Conservation (phyloP, 2,888 invertebrate genomes). For the Thysanoteuthis rhombus region DNA sequence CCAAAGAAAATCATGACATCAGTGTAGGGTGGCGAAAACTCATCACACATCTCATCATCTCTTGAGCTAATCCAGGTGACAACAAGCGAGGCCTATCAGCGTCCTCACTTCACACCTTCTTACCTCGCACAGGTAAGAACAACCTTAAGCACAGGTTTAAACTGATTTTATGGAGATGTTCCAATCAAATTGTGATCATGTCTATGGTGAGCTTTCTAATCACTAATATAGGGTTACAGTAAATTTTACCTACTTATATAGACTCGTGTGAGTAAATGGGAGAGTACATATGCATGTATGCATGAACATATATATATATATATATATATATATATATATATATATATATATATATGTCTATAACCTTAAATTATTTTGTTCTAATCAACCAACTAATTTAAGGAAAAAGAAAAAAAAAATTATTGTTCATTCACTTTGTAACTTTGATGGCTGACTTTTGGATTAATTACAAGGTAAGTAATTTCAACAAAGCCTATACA, state of each 20-base stretch:
- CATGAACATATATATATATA: neutral
- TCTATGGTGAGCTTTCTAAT: neutral
- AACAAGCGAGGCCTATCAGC: slow-evolving; percentile 12
- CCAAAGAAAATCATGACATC: neutral
- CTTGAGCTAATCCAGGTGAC: neutral
- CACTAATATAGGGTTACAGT: neutral
- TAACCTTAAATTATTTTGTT: neutral
- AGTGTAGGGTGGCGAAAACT: neutral
- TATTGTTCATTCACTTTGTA: neutral
- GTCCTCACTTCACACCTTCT: neutral
- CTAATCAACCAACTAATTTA: neutral
- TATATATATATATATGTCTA: neutral
- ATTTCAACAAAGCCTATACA: neutral
- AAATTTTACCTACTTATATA: neutral
- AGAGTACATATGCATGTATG: neutral
- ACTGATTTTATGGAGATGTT: neutral
- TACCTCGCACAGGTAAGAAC: neutral
- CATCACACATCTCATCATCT: neutral
- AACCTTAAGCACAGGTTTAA: neutral
- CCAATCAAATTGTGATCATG: slow-evolving; percentile 12
- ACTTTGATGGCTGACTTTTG: neutral
- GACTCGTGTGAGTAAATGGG: neutral
- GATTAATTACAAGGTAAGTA: neutral
- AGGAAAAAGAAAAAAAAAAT: neutral
- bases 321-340: neutral